A percentile compares a stretch with the other conserved stretches of the same genome.
Conservation (phyloP, 2,888 invertebrate genomes). For the Napeogenes inachia region DNA sequence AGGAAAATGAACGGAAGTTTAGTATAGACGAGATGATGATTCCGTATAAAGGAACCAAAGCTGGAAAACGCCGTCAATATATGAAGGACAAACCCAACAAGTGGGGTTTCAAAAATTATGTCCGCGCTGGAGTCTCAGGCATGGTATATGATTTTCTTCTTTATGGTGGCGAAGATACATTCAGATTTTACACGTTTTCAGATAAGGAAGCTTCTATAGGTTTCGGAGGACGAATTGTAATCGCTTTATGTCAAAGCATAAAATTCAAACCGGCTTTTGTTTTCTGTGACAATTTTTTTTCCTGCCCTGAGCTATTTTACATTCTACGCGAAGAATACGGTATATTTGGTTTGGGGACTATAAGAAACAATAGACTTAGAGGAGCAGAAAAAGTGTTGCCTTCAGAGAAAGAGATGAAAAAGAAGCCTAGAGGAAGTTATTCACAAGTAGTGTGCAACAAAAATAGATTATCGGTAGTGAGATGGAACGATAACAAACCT, state of each 20-base stretch:
- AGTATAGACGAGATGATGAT: slow-evolving; percentile 43
- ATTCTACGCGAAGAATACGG: slow-evolving; percentile 33
- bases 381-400: slow-evolving; percentile 31
- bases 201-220: slow-evolving; percentile 33
- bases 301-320: slow-evolving; percentile 31
- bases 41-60: slow-evolving; percentile 39
- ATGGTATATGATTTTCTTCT: slow-evolving; percentile 42
- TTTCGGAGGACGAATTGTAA: slow-evolving; percentile 37
- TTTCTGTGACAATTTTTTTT: slow-evolving; percentile 32
- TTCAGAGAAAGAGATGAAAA: slow-evolving; percentile 33
- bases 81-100: slow-evolving; percentile 37
- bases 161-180: slow-evolving; percentile 40
- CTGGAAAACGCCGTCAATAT: slow-evolving; percentile 38
- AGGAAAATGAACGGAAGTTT: slow-evolving; percentile 33
- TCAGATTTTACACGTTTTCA: slow-evolving; percentile 31
- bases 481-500: slow-evolving; percentile 42
- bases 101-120: slow-evolving; percentile 34
- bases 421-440: slow-evolving; percentile 30
- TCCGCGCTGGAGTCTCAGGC: slow-evolving; percentile 37
- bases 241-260: slow-evolving; percentile 19
- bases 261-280: slow-evolving; percentile 20
- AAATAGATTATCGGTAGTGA: slow-evolving; percentile 30
- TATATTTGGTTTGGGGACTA: slow-evolving; percentile 34
- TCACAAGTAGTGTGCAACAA: slow-evolving; percentile 26
- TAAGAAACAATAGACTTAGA: slow-evolving; percentile 33